Evolutionary conservation across 23 tunicate species (phyloP).

Genomic region (Botrylloides violaceus): DNA sequence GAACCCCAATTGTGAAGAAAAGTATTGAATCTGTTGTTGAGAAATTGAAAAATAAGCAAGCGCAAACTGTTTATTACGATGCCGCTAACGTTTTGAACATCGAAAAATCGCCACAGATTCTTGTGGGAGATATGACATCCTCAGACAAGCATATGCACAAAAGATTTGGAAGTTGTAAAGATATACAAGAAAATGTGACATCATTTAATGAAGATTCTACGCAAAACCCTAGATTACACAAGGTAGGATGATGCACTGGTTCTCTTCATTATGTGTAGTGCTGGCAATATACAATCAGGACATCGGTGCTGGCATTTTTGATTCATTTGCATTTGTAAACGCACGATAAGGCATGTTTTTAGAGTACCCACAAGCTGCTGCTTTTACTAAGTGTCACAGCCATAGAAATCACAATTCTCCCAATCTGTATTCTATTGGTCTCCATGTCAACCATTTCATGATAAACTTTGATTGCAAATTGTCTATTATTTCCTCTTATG

Average conservation of each 20-base stretch:
- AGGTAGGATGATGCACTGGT: not conserved
- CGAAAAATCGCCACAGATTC: not conserved
- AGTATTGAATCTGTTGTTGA: slow-evolving; percentile 84
- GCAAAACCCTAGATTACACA: not conserved
- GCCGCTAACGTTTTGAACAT: not conserved
- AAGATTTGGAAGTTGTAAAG: not conserved
- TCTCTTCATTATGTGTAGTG: not conserved
- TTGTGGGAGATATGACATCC: not conserved
- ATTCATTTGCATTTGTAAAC: not conserved
- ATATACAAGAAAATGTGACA: not conserved
- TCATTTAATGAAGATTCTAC: not conserved
- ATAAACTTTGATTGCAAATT: no score
- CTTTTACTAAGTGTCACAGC: no score
- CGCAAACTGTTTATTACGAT: not conserved
- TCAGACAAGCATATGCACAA: not conserved
- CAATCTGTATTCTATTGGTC: no score
- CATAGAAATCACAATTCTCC: no score
- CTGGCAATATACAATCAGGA: no score
- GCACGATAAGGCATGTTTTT: no score
- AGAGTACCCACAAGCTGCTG: no score
- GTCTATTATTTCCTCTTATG: no score
- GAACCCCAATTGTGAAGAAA: slow-evolving; percentile 23
- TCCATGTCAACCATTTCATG: no score
- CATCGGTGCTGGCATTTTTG: not conserved
- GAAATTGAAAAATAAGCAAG: slow-evolving; percentile 60